Evolutionary conservation across 2,888 invertebrate species (phyloP), one percentile per base, ranked within the genome.

Genomic region (Mongoloraphidia duomilia): DNA sequence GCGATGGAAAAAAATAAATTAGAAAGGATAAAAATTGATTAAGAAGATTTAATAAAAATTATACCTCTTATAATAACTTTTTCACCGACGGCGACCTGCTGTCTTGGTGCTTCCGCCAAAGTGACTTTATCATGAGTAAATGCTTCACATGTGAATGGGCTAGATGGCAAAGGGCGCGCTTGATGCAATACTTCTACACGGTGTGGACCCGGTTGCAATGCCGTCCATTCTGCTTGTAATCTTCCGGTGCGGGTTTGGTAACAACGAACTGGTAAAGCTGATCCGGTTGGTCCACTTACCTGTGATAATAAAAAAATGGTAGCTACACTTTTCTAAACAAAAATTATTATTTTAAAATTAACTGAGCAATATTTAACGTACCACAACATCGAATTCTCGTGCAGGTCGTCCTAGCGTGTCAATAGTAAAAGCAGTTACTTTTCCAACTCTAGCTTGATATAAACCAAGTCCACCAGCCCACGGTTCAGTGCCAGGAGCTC

Each of bases 161-260:
- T 94, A 46, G 95, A 95, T 9, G 82, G 77, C 37, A 97, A 82
- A 9, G 91, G 85, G 60, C 93, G 89, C 0, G 91, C 87, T 54
- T 89, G 82, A 65, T 91, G 89, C 36, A 91, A 71, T 3, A 95
- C 93, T 70, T 95, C 94, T 71, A 90, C 64, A 65, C 65, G 60
- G 52, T 65, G 65, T 17, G 80, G 76, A 43, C 83, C 83, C 26
- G 85, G 78, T 60, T 83, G 83, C 50, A 82, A 81, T 34, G 89
- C 82, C 12, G 84, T 85, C 67, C 88, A 98, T 67, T 98, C 97
- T 0, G 96, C 96, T 64, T 93, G 83, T 49, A 95, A 73, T 61
- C 93, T 84, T 2, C 96, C 96, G 52, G 95, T 93, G 61, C 95
- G 90, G 52, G 96, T 96, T 64, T 93, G 93, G 66, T 94, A 94